Evolutionary conservation across 2,797 vertebrate genomes (phyloP).

Genomic region (Epinephelus awoara): DNA sequence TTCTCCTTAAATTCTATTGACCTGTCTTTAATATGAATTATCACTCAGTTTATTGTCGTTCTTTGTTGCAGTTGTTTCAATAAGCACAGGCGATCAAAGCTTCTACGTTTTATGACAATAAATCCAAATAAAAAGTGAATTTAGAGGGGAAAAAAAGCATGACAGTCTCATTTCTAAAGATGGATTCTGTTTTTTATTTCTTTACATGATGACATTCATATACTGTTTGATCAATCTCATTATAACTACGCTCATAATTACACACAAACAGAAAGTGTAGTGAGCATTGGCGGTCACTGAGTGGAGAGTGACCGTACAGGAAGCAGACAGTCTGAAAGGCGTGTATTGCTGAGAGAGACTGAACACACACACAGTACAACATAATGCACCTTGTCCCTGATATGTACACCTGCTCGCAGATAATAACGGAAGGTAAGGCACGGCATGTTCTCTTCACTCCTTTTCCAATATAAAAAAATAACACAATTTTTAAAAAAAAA

Average conservation of each 20-base stretch:
- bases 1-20: background rate
- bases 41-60: background rate
- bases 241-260: constrained; percentile 27
- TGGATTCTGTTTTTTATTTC: constrained; percentile 62
- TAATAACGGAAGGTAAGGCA: constrained; percentile 83
- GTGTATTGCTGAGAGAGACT: constrained; percentile 52
- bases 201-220: constrained; percentile 62
- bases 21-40: background rate
- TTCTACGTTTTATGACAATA: background rate
- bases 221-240: constrained; percentile 29
- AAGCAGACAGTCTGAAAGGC: constrained; percentile 42
- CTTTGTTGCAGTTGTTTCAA: background rate
- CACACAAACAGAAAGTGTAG: constrained; percentile 42
- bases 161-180: constrained; percentile 20
- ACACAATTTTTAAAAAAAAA: background rate
- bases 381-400: constrained; percentile 76
- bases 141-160: constrained; percentile 2
- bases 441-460: constrained; percentile 72
- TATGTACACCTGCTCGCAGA: constrained; percentile 64
- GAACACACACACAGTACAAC: constrained; percentile 50
- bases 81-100: background rate
- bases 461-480: constrained; percentile 38
- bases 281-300: constrained; percentile 36
- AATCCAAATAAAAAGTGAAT: background rate
- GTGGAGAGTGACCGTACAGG: constrained; percentile 39